Evolutionary conservation across 2,888 invertebrate species (phyloP).

Genomic region (Dynastes tityus): DNA sequence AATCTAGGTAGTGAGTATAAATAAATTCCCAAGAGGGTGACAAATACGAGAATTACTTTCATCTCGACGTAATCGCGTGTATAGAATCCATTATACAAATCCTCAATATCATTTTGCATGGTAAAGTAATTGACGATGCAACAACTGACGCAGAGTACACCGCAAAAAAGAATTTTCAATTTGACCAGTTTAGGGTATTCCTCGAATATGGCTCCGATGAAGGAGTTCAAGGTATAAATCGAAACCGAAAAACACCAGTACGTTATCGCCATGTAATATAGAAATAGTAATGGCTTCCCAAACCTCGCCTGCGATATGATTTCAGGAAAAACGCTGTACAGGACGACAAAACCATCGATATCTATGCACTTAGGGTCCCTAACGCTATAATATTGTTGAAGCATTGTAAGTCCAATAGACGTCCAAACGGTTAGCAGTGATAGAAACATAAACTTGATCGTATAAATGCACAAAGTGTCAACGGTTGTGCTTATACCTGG

Average conservation of each 20-base stretch:
- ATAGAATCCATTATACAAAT: slow-evolving; percentile 37
- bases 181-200: slow-evolving; percentile 45
- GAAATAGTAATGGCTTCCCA: background rate
- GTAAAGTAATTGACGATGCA: slow-evolving; percentile 21
- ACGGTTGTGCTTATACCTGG: slow-evolving; percentile 49
- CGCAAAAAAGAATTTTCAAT: slow-evolving; percentile 27
- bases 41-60: slow-evolving; percentile 38
- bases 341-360: slow-evolving; percentile 34
- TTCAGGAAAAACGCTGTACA: slow-evolving; percentile 47
- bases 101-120: background rate
- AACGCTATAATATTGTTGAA: slow-evolving; percentile 31
- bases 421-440: slow-evolving; percentile 47
- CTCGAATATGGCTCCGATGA: slow-evolving; percentile 42
- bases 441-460: slow-evolving; percentile 44
- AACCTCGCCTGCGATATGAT: background rate
- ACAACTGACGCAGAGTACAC: slow-evolving; percentile 39
- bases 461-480: slow-evolving; percentile 47
- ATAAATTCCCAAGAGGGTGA: slow-evolving; percentile 44
- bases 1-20: slow-evolving; percentile 42
- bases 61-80: slow-evolving; percentile 17
- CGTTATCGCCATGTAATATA: slow-evolving; percentile 38
- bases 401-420: slow-evolving; percentile 38
- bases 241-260: slow-evolving; percentile 49
- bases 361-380: slow-evolving; percentile 35
- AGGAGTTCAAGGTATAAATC: slow-evolving; percentile 46